Evolutionary conservation across 2,113 vertebrate genomes (phyloP), one percentile per base, ranked within the genome.

Genomic region (Myxocyprinus asiaticus): DNA sequence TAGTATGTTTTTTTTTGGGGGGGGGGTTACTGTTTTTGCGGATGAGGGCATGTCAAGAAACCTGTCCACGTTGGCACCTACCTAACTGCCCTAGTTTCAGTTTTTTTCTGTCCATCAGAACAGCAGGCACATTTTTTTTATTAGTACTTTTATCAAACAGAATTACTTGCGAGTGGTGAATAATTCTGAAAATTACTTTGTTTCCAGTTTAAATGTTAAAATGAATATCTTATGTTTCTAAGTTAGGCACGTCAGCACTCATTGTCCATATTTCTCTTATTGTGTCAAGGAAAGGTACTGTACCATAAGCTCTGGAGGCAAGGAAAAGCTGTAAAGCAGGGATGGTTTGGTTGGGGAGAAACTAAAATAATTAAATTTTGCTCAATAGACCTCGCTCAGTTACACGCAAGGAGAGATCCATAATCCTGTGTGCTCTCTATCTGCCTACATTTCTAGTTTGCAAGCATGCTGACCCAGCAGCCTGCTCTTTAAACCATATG

Each of bases 391-490:
- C 86, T 88, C 88, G 89, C 87, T 88, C 85, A 82, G 84, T 89
- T 87, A 86, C 85, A 88, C 87, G 86, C 87, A 86, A 88, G 85
- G 78, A 65, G 84, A 88, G 85, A 89, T 92, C 83, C 82, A 88
- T 91, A 92, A 88, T 88, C 84, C 83, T 80, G 85, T 77, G 79
- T 84, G 83, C 88, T 88, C 85, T 87, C 85, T 80, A 88, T 89
- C 87, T 80, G 86, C 85, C 85, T 86, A 87, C 88, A 83, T 91
- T 88, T 91, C 84, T 85, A 84, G 85, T 83, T 71, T 78, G 61
- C 77, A 83, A 42, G 14, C 71, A 33, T 91, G 91, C 91, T 92
- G 92, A 92, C 89, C 87, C 86, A 90, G 92, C 90, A 91, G 78
- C 76, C 67, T 77, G 82, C 81, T 85, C 84, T 76, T 87, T 88